These are phyloP conservation scores for Dugesia japonica DNA, from an alignment of 2,888 invertebrate species.

Conservation along the genomic window DNA sequence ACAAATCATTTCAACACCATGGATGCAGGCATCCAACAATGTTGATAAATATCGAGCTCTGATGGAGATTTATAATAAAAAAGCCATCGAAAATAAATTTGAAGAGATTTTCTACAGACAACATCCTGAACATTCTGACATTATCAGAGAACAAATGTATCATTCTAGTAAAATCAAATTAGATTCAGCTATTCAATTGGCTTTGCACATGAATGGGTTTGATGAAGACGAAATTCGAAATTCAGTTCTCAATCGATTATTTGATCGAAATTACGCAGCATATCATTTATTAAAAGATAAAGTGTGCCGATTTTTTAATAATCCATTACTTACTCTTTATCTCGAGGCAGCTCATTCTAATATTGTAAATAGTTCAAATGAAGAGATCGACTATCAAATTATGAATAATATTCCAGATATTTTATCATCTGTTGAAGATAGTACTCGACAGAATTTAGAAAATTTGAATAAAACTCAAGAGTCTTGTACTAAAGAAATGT, in stretches of 20 bases:
- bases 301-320: background rate
- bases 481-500: background rate
- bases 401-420: background rate
- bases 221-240: background rate
- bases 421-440: background rate
- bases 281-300: conserved; percentile 22
- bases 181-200: background rate
- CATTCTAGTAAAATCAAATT: background rate
- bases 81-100: background rate
- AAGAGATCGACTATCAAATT: background rate
- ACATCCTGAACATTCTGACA: background rate
- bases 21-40: conserved; percentile 6
- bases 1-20: background rate
- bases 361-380: background rate
- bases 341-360: background rate
- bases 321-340: background rate
- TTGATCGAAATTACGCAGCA: conserved; percentile 12
- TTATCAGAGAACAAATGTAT: background rate
- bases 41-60: background rate
- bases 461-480: background rate
- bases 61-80: background rate
- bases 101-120: background rate
- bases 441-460: background rate
- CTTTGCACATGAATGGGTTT: background rate
- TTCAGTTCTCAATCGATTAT: background rate